A percentile compares a stretch with the other conserved stretches of the same genome.
phyloP scores from a whole-genome alignment of 2,113 vertebrate species.

The Pleuronectes platessa region DNA sequence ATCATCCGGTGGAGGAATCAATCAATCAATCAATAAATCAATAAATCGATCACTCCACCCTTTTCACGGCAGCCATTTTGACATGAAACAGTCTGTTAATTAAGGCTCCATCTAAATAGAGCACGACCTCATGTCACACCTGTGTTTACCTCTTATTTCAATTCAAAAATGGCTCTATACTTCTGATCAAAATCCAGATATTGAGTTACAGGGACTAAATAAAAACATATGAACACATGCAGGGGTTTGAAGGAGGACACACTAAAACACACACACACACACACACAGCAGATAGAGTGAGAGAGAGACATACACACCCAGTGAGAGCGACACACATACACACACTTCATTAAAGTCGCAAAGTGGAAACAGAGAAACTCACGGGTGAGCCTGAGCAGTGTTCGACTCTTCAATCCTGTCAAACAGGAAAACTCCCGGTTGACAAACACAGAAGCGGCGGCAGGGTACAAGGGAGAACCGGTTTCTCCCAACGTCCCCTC shows the following conservation, averaged over 20 bases:
- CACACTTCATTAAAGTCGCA: not conserved
- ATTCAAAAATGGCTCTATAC: too few species aligned
- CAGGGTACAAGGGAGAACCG: slow-evolving; percentile 48
- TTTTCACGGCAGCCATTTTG: too few species aligned
- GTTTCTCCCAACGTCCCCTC: slow-evolving; percentile 23
- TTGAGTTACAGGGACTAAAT: too few species aligned
- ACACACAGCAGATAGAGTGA: too few species aligned
- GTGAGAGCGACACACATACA: not conserved
- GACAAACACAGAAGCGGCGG: slow-evolving; percentile 42
- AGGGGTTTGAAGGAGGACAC: not conserved
- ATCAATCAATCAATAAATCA: slow-evolving; percentile 8
- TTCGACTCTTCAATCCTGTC: slow-evolving; percentile 26
- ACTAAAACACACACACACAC: not conserved
- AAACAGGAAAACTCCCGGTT: slow-evolving; percentile 50
- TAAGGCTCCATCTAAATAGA: too few species aligned
- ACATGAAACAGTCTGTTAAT: too few species aligned
- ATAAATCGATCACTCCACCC: too few species aligned
- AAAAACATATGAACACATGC: too few species aligned
- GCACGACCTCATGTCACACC: too few species aligned
- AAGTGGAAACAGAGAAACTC: slow-evolving; percentile 28
- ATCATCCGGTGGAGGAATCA: slow-evolving; percentile 9
- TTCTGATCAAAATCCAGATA: too few species aligned
- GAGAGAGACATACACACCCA: too few species aligned
- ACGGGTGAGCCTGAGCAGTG: slow-evolving; percentile 33
- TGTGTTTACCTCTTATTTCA: too few species aligned